Conservation (phyloP, 2,888 invertebrate species). For the Julus scanicus region DNA sequence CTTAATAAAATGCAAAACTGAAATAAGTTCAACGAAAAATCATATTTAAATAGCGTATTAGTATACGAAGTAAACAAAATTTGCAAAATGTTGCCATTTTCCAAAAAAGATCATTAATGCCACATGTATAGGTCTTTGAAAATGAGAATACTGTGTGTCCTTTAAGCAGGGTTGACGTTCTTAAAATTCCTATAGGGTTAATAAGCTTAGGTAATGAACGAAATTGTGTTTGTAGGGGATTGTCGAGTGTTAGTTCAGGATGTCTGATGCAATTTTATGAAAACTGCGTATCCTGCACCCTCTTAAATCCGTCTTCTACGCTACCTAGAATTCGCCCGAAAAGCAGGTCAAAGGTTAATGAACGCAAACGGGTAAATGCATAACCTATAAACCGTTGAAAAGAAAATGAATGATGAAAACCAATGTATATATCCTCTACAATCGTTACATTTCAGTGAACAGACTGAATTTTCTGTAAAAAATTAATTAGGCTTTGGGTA, state of each 20-base stretch:
- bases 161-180: background rate
- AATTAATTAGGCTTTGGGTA: background rate
- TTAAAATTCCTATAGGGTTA: background rate
- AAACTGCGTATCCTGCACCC: no score
- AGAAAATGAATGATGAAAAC: background rate
- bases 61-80: no score
- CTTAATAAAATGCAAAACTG: no score
- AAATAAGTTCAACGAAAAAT: no score
- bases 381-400: background rate
- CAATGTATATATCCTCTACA: background rate
- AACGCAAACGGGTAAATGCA: background rate
- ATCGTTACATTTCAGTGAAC: background rate
- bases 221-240: background rate
- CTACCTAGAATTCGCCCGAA: background rate
- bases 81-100: no score
- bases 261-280: background rate
- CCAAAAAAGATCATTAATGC: no score
- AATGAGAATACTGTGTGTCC: background rate
- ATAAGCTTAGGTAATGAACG: background rate
- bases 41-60: no score
- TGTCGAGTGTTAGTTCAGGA: background rate
- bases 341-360: constrained; percentile 28
- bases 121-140: no score
- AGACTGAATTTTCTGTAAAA: background rate
- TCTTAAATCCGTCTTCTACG: background rate